Evolutionary conservation across 2,113 vertebrate genomes (phyloP).

Genomic region (Gnathonemus echidnorhynchus): DNA sequence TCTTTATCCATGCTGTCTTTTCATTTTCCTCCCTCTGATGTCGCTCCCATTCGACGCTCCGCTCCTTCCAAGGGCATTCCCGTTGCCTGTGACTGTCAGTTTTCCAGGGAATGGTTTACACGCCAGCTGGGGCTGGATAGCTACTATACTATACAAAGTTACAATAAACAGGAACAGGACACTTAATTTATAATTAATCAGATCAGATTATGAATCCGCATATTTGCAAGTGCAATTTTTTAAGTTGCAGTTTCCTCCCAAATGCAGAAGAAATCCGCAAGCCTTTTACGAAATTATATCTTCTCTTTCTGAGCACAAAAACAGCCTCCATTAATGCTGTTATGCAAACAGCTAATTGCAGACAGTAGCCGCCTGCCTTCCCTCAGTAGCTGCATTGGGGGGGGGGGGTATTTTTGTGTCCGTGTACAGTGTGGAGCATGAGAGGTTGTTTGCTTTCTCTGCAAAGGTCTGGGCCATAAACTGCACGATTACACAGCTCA

Average conservation of each 20-base stretch:
- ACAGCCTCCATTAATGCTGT: background rate
- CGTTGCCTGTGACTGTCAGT: conserved; percentile 66
- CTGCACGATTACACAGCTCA: background rate
- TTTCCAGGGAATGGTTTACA: conserved; percentile 43
- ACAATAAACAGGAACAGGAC: background rate
- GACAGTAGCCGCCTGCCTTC: background rate
- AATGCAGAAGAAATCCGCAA: background rate
- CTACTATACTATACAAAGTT: background rate
- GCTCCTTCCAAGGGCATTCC: conserved; percentile 70
- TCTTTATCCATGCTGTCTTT: conserved; percentile 1
- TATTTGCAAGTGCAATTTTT: background rate
- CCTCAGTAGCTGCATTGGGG: background rate
- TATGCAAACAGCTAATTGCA: background rate
- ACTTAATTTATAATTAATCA: conserved; percentile 7
- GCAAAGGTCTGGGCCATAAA: background rate
- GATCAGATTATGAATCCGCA: background rate
- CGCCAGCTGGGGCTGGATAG: conserved; percentile 23
- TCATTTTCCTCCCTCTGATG: conserved; percentile 35
- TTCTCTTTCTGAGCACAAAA: background rate
- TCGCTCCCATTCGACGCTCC: conserved; percentile 52
- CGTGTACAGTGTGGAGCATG: background rate
- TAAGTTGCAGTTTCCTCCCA: background rate
- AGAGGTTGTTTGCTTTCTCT: background rate
- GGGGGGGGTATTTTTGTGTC: background rate
- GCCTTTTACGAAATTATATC: background rate